phyloP scores from a whole-genome alignment of 1,140 invertebrate genomes.

The Meloidogyne hapla region DNA sequence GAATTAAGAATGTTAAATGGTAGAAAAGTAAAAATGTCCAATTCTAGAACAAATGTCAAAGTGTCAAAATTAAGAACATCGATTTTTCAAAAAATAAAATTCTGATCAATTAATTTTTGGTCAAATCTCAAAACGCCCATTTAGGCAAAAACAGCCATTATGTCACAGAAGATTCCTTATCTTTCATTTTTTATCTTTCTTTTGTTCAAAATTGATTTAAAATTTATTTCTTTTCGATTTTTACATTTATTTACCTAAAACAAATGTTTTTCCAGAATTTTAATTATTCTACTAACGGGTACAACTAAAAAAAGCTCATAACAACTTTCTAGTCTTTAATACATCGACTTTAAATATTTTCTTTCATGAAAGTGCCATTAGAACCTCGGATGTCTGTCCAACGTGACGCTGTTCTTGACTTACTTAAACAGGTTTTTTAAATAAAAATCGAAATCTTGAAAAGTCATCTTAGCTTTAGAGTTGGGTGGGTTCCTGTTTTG shows the following conservation, averaged over 20 bases:
- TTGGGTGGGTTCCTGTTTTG: too few species aligned
- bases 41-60: not conserved
- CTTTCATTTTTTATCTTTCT: not conserved
- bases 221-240: too few species aligned
- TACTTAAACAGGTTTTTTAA: conserved; percentile 52
- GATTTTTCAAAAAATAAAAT: not conserved
- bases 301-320: not conserved
- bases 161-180: not conserved
- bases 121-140: not conserved
- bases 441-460: too few species aligned
- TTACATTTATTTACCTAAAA: not conserved
- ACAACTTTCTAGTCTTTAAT: not conserved
- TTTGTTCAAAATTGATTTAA: not conserved
- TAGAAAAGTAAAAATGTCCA: not conserved
- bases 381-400: conserved; percentile 56
- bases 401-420: conserved; percentile 54
- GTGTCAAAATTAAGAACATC: not conserved
- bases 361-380: conserved; percentile 40
- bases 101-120: not conserved
- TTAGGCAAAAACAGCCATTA: not conserved
- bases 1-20: not conserved
- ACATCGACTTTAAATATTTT: not conserved
- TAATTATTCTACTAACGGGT: not conserved
- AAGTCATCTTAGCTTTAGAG: too few species aligned
- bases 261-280: not conserved